Evolutionary conservation across 2,888 invertebrate species (phyloP).

Genomic region (Sarcophaga rosellei): DNA sequence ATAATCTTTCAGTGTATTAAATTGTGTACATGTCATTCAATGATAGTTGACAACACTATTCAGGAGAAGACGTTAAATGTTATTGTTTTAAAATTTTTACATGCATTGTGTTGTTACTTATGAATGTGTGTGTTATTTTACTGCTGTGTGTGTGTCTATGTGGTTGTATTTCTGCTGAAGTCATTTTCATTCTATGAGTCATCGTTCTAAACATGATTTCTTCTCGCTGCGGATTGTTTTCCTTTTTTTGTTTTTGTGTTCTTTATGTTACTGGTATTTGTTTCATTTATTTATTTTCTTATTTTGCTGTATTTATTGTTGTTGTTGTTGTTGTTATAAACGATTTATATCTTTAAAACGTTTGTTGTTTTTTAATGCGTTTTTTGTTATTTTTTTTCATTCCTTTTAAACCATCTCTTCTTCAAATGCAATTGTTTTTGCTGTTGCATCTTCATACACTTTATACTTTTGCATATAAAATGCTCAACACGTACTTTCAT

Average conservation of each 20-base stretch:
- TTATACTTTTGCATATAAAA: slow-evolving; percentile 62
- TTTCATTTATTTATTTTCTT: slow-evolving; percentile 44
- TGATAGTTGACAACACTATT: neutral
- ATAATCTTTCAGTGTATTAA: too few species aligned
- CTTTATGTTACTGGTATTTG: neutral
- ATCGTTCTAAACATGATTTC: neutral
- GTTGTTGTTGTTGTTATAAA: slow-evolving; percentile 35
- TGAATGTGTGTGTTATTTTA: too few species aligned
- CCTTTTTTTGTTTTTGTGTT: slow-evolving; percentile 16
- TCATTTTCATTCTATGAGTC: neutral
- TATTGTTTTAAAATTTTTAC: too few species aligned
- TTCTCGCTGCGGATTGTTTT: too few species aligned
- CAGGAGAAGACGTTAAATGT: neutral
- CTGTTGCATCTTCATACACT: slow-evolving; percentile 34
- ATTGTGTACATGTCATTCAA: too few species aligned
- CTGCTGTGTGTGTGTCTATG: too few species aligned
- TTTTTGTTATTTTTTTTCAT: slow-evolving; percentile 26
- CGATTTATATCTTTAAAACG: slow-evolving; percentile 66
- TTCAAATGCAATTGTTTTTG: neutral
- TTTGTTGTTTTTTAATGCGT: slow-evolving; percentile 36
- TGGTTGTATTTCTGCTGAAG: too few species aligned
- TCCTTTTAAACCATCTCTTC: neutral
- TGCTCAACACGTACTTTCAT: slow-evolving; percentile 61
- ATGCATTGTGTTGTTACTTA: too few species aligned
- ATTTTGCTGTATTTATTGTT: slow-evolving; percentile 37